A percentile compares a stretch with the other conserved stretches of the same genome.
Evolutionary conservation across 2,888 invertebrate genomes (phyloP).

Genomic region (Leptopilina drosophilae): DNA sequence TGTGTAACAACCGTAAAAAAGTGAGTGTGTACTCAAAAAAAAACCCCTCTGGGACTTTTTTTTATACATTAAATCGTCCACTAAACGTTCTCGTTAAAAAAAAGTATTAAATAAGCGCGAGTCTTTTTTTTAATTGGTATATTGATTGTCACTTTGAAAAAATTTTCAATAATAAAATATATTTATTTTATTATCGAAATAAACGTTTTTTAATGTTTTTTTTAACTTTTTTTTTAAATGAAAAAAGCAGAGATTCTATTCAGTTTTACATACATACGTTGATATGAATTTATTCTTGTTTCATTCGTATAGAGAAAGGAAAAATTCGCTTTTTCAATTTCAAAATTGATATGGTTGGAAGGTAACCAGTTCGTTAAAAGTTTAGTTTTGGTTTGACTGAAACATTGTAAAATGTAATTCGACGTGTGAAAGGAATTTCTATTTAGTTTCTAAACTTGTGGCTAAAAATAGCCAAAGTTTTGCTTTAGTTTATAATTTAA

Average conservation of each 20-base stretch:
- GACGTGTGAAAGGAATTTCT: too few relatives aligned
- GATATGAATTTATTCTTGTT: background rate
- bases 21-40: background rate
- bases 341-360: too few relatives aligned
- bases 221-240: background rate
- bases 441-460: too few relatives aligned
- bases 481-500: too few relatives aligned
- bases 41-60: background rate
- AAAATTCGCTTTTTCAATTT: too few relatives aligned
- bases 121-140: background rate
- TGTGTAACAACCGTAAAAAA: slow-evolving; percentile 10
- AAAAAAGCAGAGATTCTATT: background rate
- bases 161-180: background rate
- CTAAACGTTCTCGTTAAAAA: slow-evolving; percentile 14
- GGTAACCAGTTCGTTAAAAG: too few relatives aligned
- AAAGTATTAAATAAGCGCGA: background rate
- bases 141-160: background rate
- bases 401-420: too few relatives aligned
- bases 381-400: too few relatives aligned
- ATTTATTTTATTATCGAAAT: background rate
- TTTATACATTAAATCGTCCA: slow-evolving; percentile 9
- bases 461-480: too few relatives aligned
- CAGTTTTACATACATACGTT: background rate
- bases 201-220: background rate
- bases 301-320: too few relatives aligned